These are phyloP conservation scores for Aethina tumida DNA, from an alignment of 1,140 invertebrate genomes.

Conservation along the genomic window DNA sequence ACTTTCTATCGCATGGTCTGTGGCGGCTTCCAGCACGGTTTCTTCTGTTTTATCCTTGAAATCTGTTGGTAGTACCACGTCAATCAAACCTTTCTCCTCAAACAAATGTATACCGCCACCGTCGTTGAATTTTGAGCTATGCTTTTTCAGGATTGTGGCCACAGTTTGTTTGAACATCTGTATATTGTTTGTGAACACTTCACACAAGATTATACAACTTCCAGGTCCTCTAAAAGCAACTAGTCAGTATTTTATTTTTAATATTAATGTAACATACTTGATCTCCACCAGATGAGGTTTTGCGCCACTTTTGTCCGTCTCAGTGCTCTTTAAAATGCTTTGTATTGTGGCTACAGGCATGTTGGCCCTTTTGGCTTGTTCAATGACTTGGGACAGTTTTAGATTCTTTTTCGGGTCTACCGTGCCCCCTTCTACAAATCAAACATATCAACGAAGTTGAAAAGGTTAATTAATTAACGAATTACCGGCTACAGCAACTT, in stretches of 20 bases:
- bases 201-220: constrained; percentile 35
- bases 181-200: constrained; percentile 36
- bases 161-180: constrained; percentile 31
- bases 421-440: constrained; percentile 40
- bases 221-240: constrained; percentile 35
- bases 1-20: constrained; percentile 50
- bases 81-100: constrained; percentile 42
- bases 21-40: constrained; percentile 41
- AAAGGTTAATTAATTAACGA: constrained; percentile 9
- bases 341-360: constrained; percentile 50
- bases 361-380: constrained; percentile 45
- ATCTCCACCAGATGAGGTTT: constrained; percentile 35
- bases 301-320: constrained; percentile 30
- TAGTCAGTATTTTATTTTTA: constrained; percentile 2
- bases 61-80: constrained; percentile 31
- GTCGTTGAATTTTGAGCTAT: constrained; percentile 26
- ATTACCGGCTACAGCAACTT: constrained; percentile 44
- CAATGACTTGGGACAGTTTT: constrained; percentile 44
- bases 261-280: constrained; percentile 25
- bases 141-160: constrained; percentile 38
- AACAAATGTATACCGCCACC: constrained; percentile 38
- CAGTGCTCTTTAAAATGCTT: constrained; percentile 42
- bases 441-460: constrained; percentile 14
- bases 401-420: constrained; percentile 46
- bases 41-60: constrained; percentile 14